A percentile compares a stretch with the other conserved stretches of the same genome.
phyloP scores from a whole-genome alignment of 2,797 vertebrate genomes.

The Masticophis lateralis region DNA sequence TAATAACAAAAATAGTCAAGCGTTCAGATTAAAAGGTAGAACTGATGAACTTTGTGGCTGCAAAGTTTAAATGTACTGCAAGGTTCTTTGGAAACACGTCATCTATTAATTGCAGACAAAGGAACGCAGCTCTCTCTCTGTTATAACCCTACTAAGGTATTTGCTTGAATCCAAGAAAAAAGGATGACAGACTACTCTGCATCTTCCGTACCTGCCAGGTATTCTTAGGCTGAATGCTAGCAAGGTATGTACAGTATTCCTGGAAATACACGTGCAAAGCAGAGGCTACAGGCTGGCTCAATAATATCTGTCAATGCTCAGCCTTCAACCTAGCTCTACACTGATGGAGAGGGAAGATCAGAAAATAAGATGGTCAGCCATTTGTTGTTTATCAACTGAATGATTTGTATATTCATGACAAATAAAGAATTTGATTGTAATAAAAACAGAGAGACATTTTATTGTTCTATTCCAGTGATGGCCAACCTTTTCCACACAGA shows the following conservation, averaged over 20 bases:
- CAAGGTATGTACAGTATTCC: not conserved
- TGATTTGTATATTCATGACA: not conserved
- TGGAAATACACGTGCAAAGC: not conserved
- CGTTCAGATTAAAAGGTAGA: not conserved
- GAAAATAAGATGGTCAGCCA: not conserved
- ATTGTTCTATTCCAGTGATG: not conserved
- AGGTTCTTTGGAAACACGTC: not conserved
- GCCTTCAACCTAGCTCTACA: not conserved
- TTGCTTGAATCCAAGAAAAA: slow-evolving; percentile 10
- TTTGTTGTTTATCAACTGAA: not conserved
- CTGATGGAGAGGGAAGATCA: not conserved
- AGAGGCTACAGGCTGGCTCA: not conserved
- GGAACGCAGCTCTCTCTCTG: not conserved
- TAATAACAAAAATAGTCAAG: not conserved
- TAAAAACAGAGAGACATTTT: not conserved
- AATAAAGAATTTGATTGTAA: not conserved
- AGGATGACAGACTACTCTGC: not conserved
- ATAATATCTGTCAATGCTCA: not conserved
- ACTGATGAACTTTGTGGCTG: rapidly evolving
- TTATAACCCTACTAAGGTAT: not conserved
- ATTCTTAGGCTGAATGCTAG: not conserved
- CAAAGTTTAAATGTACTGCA: not conserved
- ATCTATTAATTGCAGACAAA: not conserved
- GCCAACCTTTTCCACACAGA: too few species aligned
- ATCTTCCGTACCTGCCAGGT: not conserved